phyloP scores from a whole-genome alignment of 2,888 invertebrate species.

The Gerosis bhagava region DNA sequence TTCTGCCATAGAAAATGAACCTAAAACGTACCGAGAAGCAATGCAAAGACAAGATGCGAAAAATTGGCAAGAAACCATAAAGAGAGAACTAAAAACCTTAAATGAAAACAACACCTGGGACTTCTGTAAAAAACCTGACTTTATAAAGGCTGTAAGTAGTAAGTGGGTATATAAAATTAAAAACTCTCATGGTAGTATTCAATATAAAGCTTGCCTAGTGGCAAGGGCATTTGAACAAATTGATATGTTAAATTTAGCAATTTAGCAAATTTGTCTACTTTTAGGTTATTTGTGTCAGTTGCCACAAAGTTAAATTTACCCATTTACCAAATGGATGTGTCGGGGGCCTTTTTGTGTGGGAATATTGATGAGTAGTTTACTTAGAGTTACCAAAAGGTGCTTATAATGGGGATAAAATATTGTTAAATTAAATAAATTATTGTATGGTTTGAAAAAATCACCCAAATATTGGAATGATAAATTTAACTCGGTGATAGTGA shows the following conservation, averaged over 20 bases:
- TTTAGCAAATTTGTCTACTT: slow-evolving; percentile 29
- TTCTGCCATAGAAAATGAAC: slow-evolving; percentile 2
- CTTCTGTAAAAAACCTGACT: slow-evolving; percentile 11
- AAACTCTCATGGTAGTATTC: too few relatives aligned
- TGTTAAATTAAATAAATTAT: slow-evolving; percentile 26
- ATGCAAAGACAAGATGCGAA: slow-evolving; percentile 25
- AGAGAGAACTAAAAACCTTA: slow-evolving; percentile 24
- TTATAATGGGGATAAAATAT: slow-evolving; percentile 19
- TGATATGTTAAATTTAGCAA: slow-evolving; percentile 19
- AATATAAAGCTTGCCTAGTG: slow-evolving; percentile 37
- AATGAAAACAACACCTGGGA: slow-evolving; percentile 28
- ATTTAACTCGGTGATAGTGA: slow-evolving; percentile 32
- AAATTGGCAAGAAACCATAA: slow-evolving; percentile 27
- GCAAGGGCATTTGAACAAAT: slow-evolving; percentile 37
- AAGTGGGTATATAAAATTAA: slow-evolving; percentile 39
- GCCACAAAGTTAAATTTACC: slow-evolving; percentile 29
- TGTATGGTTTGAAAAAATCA: slow-evolving; percentile 30
- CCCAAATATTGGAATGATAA: slow-evolving; percentile 34
- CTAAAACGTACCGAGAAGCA: slow-evolving; percentile 30
- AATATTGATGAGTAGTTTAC: slow-evolving; percentile 28
- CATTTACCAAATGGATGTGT: slow-evolving; percentile 31
- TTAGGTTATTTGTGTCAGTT: slow-evolving; percentile 29
- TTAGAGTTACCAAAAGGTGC: slow-evolving; percentile 29
- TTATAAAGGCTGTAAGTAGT: slow-evolving; percentile 26
- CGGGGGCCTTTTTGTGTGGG: slow-evolving; percentile 30